These are phyloP conservation scores for Solea senegalensis DNA, from an alignment of 2,113 vertebrate genomes.

Conservation along the genomic window DNA sequence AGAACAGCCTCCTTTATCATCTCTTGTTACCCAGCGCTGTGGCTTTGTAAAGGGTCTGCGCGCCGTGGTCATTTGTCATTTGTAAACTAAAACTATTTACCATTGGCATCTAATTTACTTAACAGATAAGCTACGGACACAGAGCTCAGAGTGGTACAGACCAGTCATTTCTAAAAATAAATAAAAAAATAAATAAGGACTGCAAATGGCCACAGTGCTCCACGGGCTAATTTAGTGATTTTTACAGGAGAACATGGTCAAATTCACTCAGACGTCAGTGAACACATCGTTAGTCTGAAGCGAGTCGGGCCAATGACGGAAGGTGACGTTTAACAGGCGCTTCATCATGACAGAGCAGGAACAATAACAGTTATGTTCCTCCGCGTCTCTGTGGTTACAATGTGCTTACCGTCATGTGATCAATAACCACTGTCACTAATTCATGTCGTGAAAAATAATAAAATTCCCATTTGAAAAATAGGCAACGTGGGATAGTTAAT, in stretches of 20 bases:
- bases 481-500: no score
- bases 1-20: conserved; percentile 68
- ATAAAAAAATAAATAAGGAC: neutral
- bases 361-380: neutral
- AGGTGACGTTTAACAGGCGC: conserved; percentile 8
- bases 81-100: conserved; percentile 68
- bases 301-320: conserved; percentile 9
- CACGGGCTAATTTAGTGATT: conserved; percentile 5
- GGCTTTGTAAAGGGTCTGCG: conserved; percentile 46
- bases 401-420: neutral
- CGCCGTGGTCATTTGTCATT: conserved; percentile 62
- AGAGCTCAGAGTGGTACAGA: conserved; percentile 26
- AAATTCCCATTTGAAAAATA: neutral
- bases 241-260: conserved; percentile 6
- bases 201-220: conserved; percentile 32
- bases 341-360: neutral
- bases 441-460: neutral
- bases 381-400: neutral
- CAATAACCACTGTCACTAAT: neutral
- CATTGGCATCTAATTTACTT: conserved; percentile 71
- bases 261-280: conserved; percentile 16
- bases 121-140: conserved; percentile 61
- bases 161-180: conserved; percentile 21
- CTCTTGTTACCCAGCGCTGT: conserved; percentile 32
- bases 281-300: conserved; percentile 5